These are phyloP conservation scores for Poeciliopsis turneri DNA, from an alignment of 2,797 vertebrate genomes.

Conservation along the genomic window DNA sequence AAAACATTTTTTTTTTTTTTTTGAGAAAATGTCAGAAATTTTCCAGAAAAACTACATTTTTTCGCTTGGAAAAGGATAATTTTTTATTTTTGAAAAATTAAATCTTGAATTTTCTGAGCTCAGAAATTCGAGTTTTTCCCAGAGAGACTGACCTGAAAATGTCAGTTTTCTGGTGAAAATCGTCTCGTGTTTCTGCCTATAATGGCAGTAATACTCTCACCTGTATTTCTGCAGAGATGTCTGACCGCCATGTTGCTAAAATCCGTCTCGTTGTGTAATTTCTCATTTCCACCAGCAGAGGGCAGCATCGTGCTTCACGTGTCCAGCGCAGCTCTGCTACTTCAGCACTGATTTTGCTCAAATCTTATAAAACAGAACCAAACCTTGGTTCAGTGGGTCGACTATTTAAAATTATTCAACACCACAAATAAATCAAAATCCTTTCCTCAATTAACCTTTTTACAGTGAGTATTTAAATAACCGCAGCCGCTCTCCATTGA, in stretches of 20 bases:
- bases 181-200: no score
- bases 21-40: no score
- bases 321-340: not conserved
- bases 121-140: no score
- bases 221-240: no score
- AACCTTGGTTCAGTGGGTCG: not conserved
- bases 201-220: no score
- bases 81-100: no score
- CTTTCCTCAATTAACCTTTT: not conserved
- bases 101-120: no score
- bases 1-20: no score
- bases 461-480: not conserved
- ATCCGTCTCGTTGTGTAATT: not conserved
- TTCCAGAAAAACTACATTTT: no score
- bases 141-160: no score
- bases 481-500: not conserved
- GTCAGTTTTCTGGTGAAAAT: no score
- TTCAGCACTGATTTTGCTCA: not conserved
- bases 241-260: not conserved
- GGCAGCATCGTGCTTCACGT: constrained; percentile 27
- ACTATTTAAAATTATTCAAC: not conserved
- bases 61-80: rapidly evolving
- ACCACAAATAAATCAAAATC: not conserved
- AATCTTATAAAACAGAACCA: not conserved
- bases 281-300: constrained; percentile 43